Conservation (phyloP, 1,140 invertebrate genomes). For the Rhysida immarginata region DNA sequence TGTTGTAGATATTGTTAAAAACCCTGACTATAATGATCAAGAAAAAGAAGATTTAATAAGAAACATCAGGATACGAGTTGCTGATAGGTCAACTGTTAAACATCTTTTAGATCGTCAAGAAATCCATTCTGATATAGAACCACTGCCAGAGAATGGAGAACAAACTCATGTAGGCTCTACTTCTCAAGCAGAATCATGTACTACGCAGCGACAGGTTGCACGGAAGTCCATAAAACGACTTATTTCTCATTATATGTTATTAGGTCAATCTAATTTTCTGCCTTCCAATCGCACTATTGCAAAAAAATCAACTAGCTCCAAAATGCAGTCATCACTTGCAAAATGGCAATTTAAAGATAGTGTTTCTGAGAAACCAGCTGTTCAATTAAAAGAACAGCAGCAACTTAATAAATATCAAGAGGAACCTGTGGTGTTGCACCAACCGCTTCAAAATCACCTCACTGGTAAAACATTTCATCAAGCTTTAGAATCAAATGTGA, state of each 20-base stretch:
- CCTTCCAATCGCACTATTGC: background rate
- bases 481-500: too few relatives aligned
- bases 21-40: background rate
- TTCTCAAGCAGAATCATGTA: background rate
- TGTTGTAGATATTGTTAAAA: background rate
- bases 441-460: too few relatives aligned
- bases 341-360: too few relatives aligned
- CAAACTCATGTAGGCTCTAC: background rate
- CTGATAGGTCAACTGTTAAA: background rate
- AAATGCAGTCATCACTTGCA: background rate
- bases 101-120: background rate
- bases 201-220: background rate
- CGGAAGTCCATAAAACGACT: background rate
- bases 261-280: background rate
- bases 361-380: too few relatives aligned
- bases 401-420: too few relatives aligned
- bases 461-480: too few relatives aligned
- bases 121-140: background rate
- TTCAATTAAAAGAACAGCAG: too few relatives aligned
- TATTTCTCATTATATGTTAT: background rate
- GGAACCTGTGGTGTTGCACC: too few relatives aligned
- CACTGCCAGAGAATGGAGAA: background rate
- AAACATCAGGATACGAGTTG: background rate
- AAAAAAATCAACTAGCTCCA: conserved; percentile 2
- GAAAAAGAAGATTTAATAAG: conserved; percentile 1